Percentiles rank a stretch among this genome's conserved stretches.
These are phyloP conservation scores for Alectura lathami DNA, from an alignment of 2,113 vertebrate genomes.

Conservation along the genomic window DNA sequence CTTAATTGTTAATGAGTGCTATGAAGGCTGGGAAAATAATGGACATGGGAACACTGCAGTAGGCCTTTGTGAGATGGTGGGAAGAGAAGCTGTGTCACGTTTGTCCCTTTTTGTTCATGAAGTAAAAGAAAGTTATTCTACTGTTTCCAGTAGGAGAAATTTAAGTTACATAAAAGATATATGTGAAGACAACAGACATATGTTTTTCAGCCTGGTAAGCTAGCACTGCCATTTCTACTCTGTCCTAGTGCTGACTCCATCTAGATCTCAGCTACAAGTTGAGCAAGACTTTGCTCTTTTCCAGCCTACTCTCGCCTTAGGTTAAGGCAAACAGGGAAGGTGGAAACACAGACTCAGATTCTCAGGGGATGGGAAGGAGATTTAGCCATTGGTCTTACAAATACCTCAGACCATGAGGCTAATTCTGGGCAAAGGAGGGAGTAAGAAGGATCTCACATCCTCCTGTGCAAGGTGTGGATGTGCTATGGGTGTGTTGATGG, in stretches of 20 bases:
- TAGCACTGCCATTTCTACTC: rapidly evolving
- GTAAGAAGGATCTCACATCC: background rate
- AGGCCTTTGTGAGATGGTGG: background rate
- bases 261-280: background rate
- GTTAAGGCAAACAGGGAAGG: background rate
- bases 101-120: background rate
- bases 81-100: background rate
- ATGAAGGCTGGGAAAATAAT: rapidly evolving
- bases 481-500: background rate
- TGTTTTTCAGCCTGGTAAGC: background rate
- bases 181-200: background rate
- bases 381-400: background rate
- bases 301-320: background rate
- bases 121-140: background rate
- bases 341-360: background rate
- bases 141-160: background rate
- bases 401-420: background rate
- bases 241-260: background rate
- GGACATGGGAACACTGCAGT: background rate
- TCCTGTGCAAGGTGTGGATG: background rate
- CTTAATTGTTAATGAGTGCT: background rate
- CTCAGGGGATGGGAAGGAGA: rapidly evolving
- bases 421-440: background rate
- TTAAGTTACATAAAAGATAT: background rate
- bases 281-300: background rate